Conservation (phyloP, 2,888 invertebrate genomes). For the Steromphala cineraria region DNA sequence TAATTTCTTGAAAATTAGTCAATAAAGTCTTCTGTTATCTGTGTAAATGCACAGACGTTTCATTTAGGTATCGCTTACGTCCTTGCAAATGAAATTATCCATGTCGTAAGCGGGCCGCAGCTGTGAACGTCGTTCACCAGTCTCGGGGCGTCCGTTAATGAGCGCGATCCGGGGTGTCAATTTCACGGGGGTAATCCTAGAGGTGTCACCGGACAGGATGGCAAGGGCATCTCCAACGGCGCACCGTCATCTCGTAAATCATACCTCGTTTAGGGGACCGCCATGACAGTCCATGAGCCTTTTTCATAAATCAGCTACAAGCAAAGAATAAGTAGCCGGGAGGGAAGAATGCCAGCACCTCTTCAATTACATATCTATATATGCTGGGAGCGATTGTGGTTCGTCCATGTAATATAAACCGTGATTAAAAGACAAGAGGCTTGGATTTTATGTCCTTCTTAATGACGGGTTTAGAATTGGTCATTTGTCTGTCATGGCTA, state of each 20-base stretch:
- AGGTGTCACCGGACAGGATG: constrained; percentile 18
- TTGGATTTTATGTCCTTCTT: constrained; percentile 5
- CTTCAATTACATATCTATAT: constrained; percentile 8
- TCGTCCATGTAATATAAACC: not conserved
- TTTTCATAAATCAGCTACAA: constrained; percentile 1
- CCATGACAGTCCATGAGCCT: not conserved
- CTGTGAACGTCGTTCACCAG: constrained; percentile 19
- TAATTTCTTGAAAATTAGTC: constrained; percentile 16
- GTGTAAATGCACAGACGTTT: constrained; percentile 21
- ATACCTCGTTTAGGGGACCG: constrained; percentile 6
- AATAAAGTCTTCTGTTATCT: constrained; percentile 16
- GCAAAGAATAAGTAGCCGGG: not conserved
- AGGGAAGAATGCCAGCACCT: constrained; percentile 12
- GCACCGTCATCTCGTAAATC: constrained; percentile 9
- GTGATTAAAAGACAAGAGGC: constrained; percentile 11
- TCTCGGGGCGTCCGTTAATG: constrained; percentile 24
- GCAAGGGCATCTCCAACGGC: constrained; percentile 2
- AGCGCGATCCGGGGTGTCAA: constrained; percentile 13
- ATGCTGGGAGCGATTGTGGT: not conserved
- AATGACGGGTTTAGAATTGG: constrained; percentile 14
- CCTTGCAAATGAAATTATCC: constrained; percentile 22
- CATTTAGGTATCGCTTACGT: constrained; percentile 21
- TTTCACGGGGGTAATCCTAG: constrained; percentile 20
- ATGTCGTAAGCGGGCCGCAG: constrained; percentile 23
- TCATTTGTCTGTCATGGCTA: constrained; percentile 17